Base-by-base conservation (phyloP, 2,113 vertebrate genomes). In the Tursiops truncatus region DNA sequence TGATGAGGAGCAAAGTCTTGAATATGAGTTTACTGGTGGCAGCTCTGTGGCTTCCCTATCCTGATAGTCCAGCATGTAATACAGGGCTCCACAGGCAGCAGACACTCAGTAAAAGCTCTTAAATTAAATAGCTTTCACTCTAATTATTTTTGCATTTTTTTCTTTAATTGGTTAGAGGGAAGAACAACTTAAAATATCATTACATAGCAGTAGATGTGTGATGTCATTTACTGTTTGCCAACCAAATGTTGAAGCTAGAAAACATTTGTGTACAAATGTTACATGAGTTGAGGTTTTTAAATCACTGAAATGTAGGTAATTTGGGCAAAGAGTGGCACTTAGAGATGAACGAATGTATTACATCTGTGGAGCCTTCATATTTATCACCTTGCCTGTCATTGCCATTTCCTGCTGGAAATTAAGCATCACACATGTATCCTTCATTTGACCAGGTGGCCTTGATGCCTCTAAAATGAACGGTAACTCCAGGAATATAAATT, bases 381-480 rank as follows among this genome's bases (percentile, higher is more conserved):
- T 92, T 68, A 80, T 89, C 44, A 56, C 74, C 81, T 14, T 33
- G 31, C 73, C 23, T 70, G n/a, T 63, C 71, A 26, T 44, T 68
- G 50, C 56, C 63, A 21, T 56, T 94, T 89, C 82, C 62, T 60
- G 7, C 76, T 98, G 68, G 36, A 93, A 92, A 93, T 86, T 38
- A 90, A 82, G 50, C 41, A 58, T 93, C 89, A 68, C 77, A 50
- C 56, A 36, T 47, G 23, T 60, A 44, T 56, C 89, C 91, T 95
- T 91, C 71, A 28, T 58, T 63, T 65, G 81, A 44, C 71, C 81
- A 80, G 73, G 91, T 76, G 95, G 47, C 62, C 91, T 95, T 13
- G 0, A 50, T 89, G 71, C 21, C 77, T 70, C 85, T n/a, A 38
- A 33, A 94, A 79, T 79, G 89, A 89, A 73, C n/a, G 47, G 47